Evolutionary conservation across 2,113 vertebrate genomes (phyloP).

Genomic region (Alouatta palliata): DNA sequence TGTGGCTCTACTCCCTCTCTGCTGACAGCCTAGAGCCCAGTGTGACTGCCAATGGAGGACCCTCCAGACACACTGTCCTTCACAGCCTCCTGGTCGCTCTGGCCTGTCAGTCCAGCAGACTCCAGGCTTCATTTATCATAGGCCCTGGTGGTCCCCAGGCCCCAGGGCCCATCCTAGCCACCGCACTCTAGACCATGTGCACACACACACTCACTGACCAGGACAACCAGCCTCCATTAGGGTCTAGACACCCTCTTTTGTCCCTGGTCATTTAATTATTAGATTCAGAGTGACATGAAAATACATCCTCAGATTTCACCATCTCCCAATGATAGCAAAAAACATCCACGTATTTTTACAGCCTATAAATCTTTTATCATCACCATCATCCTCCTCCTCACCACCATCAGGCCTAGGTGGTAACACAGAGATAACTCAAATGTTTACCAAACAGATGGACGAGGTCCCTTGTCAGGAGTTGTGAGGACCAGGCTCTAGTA

Average conservation of each 20-base stretch:
- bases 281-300: neutral
- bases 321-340: fast-evolving
- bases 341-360: neutral
- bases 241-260: neutral
- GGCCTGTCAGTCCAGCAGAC: neutral
- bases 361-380: neutral
- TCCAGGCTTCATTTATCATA: neutral
- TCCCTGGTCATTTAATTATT: neutral
- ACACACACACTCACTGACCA: too few relatives aligned
- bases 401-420: neutral
- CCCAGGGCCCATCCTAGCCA: neutral
- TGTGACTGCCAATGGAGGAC: neutral
- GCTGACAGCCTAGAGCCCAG: neutral
- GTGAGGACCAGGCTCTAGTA: neutral
- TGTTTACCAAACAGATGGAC: too few relatives aligned
- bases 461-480: neutral
- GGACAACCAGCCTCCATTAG: neutral
- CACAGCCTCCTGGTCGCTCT: neutral
- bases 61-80: neutral
- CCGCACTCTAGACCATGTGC: neutral
- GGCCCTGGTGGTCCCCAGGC: neutral
- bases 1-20: neutral
- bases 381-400: too few relatives aligned
- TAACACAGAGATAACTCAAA: neutral
- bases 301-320: neutral